Base-by-base conservation (phyloP, 1,140 invertebrate genomes). In the Megalonaias nervosa region DNA sequence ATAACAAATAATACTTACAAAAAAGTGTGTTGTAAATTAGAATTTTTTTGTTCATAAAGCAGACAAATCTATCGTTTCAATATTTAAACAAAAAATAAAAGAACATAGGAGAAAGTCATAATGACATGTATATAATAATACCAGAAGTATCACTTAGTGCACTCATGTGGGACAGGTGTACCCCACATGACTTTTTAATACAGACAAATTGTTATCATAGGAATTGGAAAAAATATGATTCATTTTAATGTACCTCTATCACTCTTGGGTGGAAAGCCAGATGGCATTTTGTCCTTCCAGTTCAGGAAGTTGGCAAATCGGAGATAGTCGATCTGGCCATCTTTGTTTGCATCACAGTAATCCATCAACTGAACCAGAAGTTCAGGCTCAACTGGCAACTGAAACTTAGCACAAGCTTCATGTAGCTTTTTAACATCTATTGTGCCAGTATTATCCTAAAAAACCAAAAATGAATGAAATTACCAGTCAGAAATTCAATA, bases 231-330 rank as follows among this genome's bases (percentile, higher is more conserved):
- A 48, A 48, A 48, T 48, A 48, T 11, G 38, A 31, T 71, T 5
- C 38, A 57, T 11, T 74, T 31, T n/a, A 59, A 60, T 57, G 11
- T 59, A 64, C 19, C 75, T 71, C 66, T 80, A 86, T 84, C 78
- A 65, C 68, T 82, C 61, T 81, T 71, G 60, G 77, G 74, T 66
- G 82, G 79, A 66, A 89, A 79, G 23, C 89, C 90, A 59, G 83
- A 84, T 23, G 87, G 86, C 86, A 90, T 87, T 69, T 88, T 90
- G 59, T 91, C 90, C 80, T 89, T 90, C 86, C 87, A 91, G 84
- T 90, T 91, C 16, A 91, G 84, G 82, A 91, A 91, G 77, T 91
- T 91, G 64, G 84, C 74, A 83, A 91, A 91, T 77, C 90, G 89
- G n/a, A 88, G 26, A 72, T 91, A 91, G 80, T 89, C 85, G 56